phyloP scores from a whole-genome alignment of 1,140 invertebrate genomes.

The Dendrolimus kikuchii region DNA sequence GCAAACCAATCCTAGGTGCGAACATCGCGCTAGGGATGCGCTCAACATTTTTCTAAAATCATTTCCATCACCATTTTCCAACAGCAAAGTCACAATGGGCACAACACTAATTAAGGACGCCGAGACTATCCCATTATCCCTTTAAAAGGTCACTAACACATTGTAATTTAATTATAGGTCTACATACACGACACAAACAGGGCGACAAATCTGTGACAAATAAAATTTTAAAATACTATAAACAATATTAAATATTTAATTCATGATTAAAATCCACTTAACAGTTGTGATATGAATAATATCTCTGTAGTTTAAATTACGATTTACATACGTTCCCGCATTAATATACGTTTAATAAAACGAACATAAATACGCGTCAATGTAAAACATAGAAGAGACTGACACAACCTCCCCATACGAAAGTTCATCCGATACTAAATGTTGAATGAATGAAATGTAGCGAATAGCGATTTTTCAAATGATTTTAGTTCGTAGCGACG shows the following conservation, averaged over 20 bases:
- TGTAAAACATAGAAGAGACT: slow-evolving; percentile 7
- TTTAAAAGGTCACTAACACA: slow-evolving; percentile 33
- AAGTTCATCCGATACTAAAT: slow-evolving; percentile 40
- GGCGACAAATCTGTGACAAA: no score
- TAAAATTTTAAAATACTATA: no score
- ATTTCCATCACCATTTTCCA: slow-evolving; percentile 57
- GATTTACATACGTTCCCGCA: no score
- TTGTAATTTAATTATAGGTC: slow-evolving; percentile 49
- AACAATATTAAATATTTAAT: no score
- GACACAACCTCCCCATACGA: slow-evolving; percentile 23
- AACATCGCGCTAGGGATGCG: slow-evolving; percentile 41
- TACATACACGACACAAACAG: no score
- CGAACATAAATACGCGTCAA: slow-evolving; percentile 43
- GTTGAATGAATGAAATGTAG: background rate
- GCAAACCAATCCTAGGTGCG: slow-evolving; percentile 46
- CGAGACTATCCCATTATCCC: slow-evolving; percentile 41
- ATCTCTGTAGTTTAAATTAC: no score
- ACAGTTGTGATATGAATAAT: no score
- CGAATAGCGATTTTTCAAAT: background rate
- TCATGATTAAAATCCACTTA: no score
- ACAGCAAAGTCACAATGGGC: slow-evolving; percentile 14
- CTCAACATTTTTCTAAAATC: slow-evolving; percentile 63
- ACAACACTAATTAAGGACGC: slow-evolving; percentile 32
- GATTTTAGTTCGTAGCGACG: slow-evolving; percentile 22
- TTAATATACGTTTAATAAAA: slow-evolving; percentile 3